These are phyloP conservation scores for Discoglossus pictus DNA, from an alignment of 2,797 vertebrate species.

Conservation along the genomic window DNA sequence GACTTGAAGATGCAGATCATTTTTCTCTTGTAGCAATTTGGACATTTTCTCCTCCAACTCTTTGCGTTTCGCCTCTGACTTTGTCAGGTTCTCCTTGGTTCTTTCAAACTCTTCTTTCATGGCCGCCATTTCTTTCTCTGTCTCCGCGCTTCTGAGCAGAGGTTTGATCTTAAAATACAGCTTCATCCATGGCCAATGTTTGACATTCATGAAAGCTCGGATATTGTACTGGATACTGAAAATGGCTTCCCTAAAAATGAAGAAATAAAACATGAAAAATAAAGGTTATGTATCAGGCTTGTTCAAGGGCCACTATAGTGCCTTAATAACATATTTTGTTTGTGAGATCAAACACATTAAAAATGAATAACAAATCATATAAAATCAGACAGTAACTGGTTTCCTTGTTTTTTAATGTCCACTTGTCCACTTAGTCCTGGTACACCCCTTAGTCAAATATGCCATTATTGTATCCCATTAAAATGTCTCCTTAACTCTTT, in stretches of 20 bases:
- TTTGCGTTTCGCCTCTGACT: conserved; percentile 75
- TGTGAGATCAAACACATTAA: too few species aligned
- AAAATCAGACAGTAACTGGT: too few species aligned
- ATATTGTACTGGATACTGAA: conserved; percentile 80
- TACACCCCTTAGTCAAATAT: too few species aligned
- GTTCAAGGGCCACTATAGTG: too few species aligned
- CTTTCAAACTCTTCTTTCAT: conserved; percentile 78
- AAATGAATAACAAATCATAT: too few species aligned
- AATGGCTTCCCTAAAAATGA: conserved; percentile 72
- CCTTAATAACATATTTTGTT: too few species aligned
- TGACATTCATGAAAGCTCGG: conserved; percentile 82
- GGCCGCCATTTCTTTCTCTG: conserved; percentile 80
- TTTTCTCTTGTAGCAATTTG: conserved; percentile 75
- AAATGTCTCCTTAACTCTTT: too few species aligned
- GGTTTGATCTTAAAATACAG: conserved; percentile 84
- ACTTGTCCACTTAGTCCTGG: too few species aligned
- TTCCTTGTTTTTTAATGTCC: too few species aligned
- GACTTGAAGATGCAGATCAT: conserved; percentile 81
- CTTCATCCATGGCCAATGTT: conserved; percentile 87
- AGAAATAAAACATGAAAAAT: too few species aligned
- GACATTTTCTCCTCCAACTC: conserved; percentile 82
- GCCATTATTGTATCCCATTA: too few species aligned
- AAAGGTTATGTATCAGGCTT: too few species aligned
- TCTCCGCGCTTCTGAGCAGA: conserved; percentile 73
- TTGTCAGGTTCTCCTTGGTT: conserved; percentile 72